These are phyloP conservation scores for Mixornis gularis DNA, from an alignment of 2,113 vertebrate species.

Conservation along the genomic window DNA sequence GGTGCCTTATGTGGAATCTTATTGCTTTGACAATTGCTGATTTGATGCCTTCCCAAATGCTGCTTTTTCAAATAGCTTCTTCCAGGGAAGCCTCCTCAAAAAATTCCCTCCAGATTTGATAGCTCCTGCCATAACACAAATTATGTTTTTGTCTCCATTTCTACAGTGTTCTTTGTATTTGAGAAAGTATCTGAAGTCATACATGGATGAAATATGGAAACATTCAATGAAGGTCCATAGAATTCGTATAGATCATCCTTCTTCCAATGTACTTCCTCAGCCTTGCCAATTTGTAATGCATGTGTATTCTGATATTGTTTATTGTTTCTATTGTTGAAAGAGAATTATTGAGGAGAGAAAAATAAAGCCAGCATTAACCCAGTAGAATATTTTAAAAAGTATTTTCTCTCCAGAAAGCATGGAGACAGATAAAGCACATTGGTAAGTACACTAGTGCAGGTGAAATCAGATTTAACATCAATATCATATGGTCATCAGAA, in stretches of 20 bases:
- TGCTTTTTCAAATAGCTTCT: constrained; percentile 17
- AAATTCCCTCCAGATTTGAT: background rate
- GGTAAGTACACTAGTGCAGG: background rate
- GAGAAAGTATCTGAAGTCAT: background rate
- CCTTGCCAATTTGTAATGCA: background rate
- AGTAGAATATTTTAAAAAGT: background rate
- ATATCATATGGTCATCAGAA: background rate
- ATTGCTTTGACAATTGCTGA: background rate
- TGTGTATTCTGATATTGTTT: background rate
- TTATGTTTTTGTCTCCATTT: background rate
- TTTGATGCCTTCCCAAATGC: constrained; percentile 9
- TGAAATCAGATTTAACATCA: background rate
- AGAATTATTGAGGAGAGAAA: background rate
- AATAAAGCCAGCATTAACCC: background rate
- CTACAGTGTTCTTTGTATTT: background rate
- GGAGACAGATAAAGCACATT: background rate
- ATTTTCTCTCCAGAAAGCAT: background rate
- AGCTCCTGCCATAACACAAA: background rate
- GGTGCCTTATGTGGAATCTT: background rate
- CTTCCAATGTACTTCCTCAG: background rate
- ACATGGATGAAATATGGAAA: background rate
- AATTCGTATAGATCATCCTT: background rate
- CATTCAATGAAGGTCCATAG: background rate
- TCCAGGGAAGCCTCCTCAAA: background rate
- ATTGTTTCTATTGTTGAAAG: background rate